These are phyloP conservation scores for Hyppa rectilinea DNA, from an alignment of 2,888 invertebrate genomes.

Conservation along the genomic window DNA sequence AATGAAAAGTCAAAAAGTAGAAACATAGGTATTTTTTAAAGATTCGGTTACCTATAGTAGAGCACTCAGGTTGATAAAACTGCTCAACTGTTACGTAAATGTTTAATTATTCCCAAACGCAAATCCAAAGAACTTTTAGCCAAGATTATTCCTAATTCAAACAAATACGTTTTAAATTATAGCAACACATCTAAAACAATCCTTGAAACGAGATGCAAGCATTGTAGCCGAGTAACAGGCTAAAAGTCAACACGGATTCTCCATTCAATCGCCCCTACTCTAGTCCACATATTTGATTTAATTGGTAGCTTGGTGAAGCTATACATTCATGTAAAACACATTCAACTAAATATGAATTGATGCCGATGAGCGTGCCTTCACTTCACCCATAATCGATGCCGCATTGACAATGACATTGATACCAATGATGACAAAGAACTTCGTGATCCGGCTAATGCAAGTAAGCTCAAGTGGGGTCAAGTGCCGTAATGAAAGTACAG, in stretches of 20 bases:
- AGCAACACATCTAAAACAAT: background rate
- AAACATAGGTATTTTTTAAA: background rate
- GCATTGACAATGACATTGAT: slow-evolving; percentile 71
- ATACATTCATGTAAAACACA: slow-evolving; percentile 50
- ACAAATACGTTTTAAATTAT: background rate
- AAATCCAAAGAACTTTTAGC: background rate
- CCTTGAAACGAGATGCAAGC: background rate
- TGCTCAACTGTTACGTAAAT: too few relatives aligned
- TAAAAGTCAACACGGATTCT: background rate
- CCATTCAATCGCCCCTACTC: slow-evolving; percentile 4
- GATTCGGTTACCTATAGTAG: background rate
- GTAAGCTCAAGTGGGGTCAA: slow-evolving; percentile 71
- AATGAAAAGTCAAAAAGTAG: background rate
- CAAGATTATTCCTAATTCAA: background rate
- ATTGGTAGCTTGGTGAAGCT: background rate
- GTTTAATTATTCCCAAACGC: background rate
- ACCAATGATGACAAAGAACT: slow-evolving; percentile 72
- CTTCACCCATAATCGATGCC: slow-evolving; percentile 58
- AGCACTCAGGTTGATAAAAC: background rate
- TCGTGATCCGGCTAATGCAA: slow-evolving; percentile 67
- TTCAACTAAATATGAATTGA: slow-evolving; percentile 53
- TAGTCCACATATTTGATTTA: slow-evolving; percentile 13
- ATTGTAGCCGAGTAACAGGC: background rate
- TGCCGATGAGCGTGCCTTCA: slow-evolving; percentile 44
- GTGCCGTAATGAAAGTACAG: slow-evolving; percentile 60